phyloP scores from a whole-genome alignment of 2,888 invertebrate species.

The Homarus gammarus region DNA sequence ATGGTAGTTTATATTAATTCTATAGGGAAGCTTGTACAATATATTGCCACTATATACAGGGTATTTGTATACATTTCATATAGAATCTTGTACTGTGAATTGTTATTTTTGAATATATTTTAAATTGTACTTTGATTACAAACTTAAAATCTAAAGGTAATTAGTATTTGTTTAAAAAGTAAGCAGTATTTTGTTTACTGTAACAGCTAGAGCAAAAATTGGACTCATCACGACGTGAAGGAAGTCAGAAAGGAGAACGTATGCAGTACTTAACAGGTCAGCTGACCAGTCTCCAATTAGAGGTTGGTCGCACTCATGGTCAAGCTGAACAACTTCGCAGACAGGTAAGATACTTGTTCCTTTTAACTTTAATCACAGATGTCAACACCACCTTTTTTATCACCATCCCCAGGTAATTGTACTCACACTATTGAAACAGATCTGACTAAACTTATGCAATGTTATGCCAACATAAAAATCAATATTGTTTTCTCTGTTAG shows the following conservation, averaged over 20 bases:
- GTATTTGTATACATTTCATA: not conserved
- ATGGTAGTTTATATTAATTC: too few species aligned
- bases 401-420: too few species aligned
- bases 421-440: too few species aligned
- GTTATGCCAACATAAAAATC: too few species aligned
- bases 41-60: not conserved
- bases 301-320: constrained; percentile 71
- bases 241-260: constrained; percentile 66
- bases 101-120: too few species aligned
- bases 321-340: constrained; percentile 68
- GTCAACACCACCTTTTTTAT: too few species aligned
- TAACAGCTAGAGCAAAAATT: constrained; percentile 72
- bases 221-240: constrained; percentile 50
- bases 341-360: constrained; percentile 61
- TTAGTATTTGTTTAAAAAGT: not conserved
- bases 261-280: constrained; percentile 70
- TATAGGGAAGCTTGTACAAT: not conserved
- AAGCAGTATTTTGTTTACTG: not conserved
- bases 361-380: too few species aligned
- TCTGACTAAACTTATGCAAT: too few species aligned
- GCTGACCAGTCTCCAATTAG: constrained; percentile 67
- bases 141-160: too few species aligned
- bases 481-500: too few species aligned
- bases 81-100: not conserved
- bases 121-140: too few species aligned